These are phyloP conservation scores for Leptopilina clavipes DNA, from an alignment of 1,140 invertebrate species.

Conservation along the genomic window DNA sequence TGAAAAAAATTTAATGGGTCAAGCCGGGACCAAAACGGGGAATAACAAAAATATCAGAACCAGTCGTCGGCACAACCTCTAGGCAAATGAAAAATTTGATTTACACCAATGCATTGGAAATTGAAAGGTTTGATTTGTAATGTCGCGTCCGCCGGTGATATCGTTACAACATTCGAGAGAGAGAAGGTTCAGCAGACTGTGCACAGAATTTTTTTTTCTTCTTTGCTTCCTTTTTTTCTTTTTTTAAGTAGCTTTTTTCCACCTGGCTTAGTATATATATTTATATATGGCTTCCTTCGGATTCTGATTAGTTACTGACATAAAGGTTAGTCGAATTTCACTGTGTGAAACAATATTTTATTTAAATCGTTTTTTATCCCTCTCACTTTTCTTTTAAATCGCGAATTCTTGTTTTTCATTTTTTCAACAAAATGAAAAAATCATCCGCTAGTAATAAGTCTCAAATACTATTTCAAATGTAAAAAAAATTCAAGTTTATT, in stretches of 20 bases:
- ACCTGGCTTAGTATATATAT: too few relatives aligned
- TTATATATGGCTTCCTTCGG: not conserved
- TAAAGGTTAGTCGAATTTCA: constrained; percentile 12
- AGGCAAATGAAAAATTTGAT: constrained; percentile 28
- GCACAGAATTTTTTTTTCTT: not conserved
- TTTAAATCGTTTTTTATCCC: too few relatives aligned
- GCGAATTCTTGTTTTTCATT: too few relatives aligned
- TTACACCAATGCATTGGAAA: constrained; percentile 1
- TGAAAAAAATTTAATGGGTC: constrained; percentile 6
- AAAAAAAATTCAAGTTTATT: too few relatives aligned
- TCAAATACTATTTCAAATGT: too few relatives aligned
- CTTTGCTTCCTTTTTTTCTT: too few relatives aligned
- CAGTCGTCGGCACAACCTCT: not conserved
- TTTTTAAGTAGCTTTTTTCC: constrained; percentile 1
- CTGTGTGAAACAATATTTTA: not conserved
- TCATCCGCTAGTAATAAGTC: too few relatives aligned
- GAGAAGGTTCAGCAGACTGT: constrained; percentile 13
- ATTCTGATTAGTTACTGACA: constrained; percentile 6
- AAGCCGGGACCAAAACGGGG: not conserved
- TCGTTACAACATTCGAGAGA: not conserved
- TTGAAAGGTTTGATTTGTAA: constrained; percentile 32
- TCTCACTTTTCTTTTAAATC: too few relatives aligned
- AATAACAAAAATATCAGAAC: constrained; percentile 16
- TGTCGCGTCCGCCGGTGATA: constrained; percentile 2
- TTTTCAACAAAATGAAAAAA: too few relatives aligned